Evolutionary conservation across 2,797 vertebrate species (phyloP).

Genomic region (Morus bassanus): DNA sequence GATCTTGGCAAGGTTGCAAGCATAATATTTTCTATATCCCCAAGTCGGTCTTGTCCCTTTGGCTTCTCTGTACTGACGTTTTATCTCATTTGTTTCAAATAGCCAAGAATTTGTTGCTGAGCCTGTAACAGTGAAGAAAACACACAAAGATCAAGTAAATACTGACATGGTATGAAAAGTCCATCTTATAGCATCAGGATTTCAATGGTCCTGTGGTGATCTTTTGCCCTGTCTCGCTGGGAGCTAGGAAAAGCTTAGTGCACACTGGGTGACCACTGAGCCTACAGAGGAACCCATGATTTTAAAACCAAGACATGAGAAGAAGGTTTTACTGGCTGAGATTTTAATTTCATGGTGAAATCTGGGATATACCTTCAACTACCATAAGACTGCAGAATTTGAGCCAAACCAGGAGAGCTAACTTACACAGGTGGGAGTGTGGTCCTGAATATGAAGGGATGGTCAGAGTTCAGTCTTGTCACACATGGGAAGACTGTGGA

Average conservation of each 20-base stretch:
- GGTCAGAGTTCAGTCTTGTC: neutral
- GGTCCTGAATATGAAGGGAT: neutral
- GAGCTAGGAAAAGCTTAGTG: neutral
- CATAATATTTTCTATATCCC: neutral
- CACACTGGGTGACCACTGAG: neutral
- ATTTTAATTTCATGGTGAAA: neutral
- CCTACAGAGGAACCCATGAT: accelerated
- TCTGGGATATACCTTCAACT: neutral
- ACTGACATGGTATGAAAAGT: neutral
- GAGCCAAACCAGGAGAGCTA: neutral
- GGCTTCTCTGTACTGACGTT: neutral
- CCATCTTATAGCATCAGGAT: neutral
- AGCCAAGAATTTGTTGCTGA: neutral
- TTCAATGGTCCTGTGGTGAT: neutral
- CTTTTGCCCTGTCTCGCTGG: neutral
- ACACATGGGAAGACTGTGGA: neutral
- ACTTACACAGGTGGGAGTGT: neutral
- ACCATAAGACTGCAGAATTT: neutral
- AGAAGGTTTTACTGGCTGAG: neutral
- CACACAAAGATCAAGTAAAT: neutral
- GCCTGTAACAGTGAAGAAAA: neutral
- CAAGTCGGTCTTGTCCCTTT: neutral
- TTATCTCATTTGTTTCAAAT: neutral
- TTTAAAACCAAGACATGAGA: neutral
- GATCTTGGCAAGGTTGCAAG: conserved; percentile 18